A percentile compares a stretch with the other conserved stretches of the same genome.
phyloP scores from a whole-genome alignment of 2,888 invertebrate species.

The Sinelater perroti region DNA sequence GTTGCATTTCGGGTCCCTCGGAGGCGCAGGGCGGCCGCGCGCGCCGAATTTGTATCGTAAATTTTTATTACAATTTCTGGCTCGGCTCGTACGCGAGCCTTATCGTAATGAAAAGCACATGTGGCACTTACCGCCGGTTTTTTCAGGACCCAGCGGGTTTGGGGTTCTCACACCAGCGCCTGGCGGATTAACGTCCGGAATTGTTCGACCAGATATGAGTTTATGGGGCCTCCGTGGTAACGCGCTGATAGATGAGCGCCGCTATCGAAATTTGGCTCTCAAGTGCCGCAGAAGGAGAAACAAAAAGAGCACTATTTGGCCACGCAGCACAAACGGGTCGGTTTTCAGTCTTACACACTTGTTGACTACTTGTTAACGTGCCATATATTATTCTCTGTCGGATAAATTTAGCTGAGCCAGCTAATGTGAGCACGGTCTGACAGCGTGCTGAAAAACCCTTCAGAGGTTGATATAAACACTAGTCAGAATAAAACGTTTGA shows the following conservation, averaged over 20 bases:
- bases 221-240: neutral
- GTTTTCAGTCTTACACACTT: too few species aligned
- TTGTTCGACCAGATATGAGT: constrained; percentile 16
- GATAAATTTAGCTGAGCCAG: too few species aligned
- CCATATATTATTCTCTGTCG: too few species aligned
- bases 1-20: neutral
- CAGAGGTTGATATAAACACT: too few species aligned
- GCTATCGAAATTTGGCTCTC: neutral
- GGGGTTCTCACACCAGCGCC: constrained; percentile 20
- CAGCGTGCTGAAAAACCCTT: too few species aligned
- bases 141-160: constrained; percentile 1
- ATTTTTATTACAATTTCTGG: constrained; percentile 17
- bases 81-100: constrained; percentile 12
- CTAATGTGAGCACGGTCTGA: too few species aligned
- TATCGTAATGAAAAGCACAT: constrained; percentile 26
- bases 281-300: neutral
- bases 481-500: too few species aligned
- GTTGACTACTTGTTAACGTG: too few species aligned
- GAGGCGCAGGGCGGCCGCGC: too few species aligned
- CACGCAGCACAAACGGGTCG: too few species aligned
- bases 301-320: too few species aligned
- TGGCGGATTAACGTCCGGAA: constrained; percentile 17
- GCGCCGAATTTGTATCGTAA: constrained; percentile 25
- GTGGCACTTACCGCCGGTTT: constrained; percentile 12
- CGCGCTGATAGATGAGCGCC: neutral